Evolutionary conservation across 2,797 vertebrate species (phyloP).

Genomic region (Rhyacichthys aspro): DNA sequence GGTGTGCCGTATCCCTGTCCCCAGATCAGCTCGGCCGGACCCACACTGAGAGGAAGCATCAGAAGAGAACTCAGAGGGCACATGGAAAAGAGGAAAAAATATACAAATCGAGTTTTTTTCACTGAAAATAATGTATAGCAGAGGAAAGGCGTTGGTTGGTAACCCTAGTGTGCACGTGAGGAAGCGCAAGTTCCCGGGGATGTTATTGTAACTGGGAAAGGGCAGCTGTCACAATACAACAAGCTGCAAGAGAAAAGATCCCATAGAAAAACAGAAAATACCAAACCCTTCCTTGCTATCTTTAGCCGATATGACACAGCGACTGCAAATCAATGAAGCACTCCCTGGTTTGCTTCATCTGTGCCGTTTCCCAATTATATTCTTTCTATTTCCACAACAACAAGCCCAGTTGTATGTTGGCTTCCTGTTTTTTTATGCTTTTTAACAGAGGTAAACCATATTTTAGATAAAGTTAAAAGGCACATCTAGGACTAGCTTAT

Average conservation of each 20-base stretch:
- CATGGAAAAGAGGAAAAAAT: slow-evolving; percentile 11
- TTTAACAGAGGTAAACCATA: neutral
- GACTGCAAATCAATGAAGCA: slow-evolving; percentile 48
- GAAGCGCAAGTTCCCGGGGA: slow-evolving; percentile 82
- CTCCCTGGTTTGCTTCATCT: slow-evolving; percentile 2
- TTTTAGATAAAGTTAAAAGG: slow-evolving; percentile 3
- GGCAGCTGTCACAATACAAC: slow-evolving; percentile 82
- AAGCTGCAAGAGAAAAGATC: slow-evolving; percentile 52
- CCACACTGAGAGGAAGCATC: slow-evolving; percentile 64
- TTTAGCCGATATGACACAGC: slow-evolving; percentile 67
- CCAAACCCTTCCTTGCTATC: slow-evolving; percentile 64
- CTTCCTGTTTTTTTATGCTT: neutral
- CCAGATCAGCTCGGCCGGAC: slow-evolving; percentile 55
- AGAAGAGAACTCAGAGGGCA: slow-evolving; percentile 39
- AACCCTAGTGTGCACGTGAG: slow-evolving; percentile 65
- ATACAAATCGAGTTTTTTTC: neutral
- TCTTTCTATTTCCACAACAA: slow-evolving; percentile 24
- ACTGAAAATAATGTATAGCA: neutral
- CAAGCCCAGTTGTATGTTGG: slow-evolving; percentile 20
- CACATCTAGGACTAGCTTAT: slow-evolving; percentile 21
- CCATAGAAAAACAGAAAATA: slow-evolving; percentile 70
- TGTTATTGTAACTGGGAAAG: slow-evolving; percentile 81
- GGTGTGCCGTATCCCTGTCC: slow-evolving; percentile 45
- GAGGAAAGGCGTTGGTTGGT: slow-evolving; percentile 62
- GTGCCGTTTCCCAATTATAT: slow-evolving; percentile 7